Conservation (phyloP, 2,113 vertebrate species). For the Salvator merianae region DNA sequence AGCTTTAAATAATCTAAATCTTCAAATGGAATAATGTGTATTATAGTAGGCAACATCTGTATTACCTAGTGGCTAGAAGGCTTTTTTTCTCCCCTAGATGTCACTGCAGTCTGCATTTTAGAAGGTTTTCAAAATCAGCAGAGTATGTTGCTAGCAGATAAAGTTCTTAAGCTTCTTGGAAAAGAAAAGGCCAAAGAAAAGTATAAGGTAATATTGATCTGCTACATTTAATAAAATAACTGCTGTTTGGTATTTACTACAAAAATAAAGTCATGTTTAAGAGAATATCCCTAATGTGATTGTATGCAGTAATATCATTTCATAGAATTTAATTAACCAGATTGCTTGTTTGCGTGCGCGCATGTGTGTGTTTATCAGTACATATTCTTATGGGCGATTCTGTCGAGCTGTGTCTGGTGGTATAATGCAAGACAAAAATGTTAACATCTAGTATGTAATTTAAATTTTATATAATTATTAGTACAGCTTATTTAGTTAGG, state of each 20-base stretch:
- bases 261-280: neutral
- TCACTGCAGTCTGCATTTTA: constrained; percentile 97
- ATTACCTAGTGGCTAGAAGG: neutral
- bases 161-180: constrained; percentile 95
- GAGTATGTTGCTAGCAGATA: constrained; percentile 98
- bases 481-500: no score
- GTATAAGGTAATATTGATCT: constrained; percentile 85
- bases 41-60: neutral
- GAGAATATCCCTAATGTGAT: neutral
- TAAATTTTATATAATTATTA: neutral
- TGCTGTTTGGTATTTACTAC: neutral
- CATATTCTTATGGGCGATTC: neutral
- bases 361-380: no score
- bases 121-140: constrained; percentile 99
- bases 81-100: constrained; percentile 77
- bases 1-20: neutral
- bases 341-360: neutral
- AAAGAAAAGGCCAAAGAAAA: constrained; percentile 99
- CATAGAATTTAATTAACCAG: neutral
- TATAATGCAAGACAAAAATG: neutral
- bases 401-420: neutral
- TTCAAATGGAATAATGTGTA: neutral
- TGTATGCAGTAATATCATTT: neutral
- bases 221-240: neutral
- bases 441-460: neutral